Evolutionary conservation across 2,113 vertebrate species (phyloP), one percentile per base, ranked within the genome.

Genomic region (Mastomys coucha): DNA sequence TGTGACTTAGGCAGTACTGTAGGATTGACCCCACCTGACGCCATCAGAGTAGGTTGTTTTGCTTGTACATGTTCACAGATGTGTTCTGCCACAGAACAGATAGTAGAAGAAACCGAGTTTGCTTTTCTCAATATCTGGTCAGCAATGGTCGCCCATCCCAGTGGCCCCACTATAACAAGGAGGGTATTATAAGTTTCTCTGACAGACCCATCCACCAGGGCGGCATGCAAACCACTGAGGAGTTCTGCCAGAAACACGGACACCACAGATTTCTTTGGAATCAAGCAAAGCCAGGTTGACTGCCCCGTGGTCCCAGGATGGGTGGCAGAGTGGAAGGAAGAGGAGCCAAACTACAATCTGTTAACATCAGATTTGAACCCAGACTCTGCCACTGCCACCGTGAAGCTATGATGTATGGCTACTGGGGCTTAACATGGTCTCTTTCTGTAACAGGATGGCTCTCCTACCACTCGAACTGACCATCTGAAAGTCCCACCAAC

Each of bases 281-380:
- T 88, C 51, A 28, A 9, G 53, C 63, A 39, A 84, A 77, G 63
- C 42, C 33, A 26, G 31, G 28, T 24, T 16, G 56, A 2, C 45
- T n/a, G 36, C 39, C 36, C 69, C 51, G 12, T 13, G 86, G 36
- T n/a, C 56, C 24, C 13, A 28, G 49, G 36, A 58, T 56, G 22
- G 51, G 36, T 9, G 24, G 33, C 31, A 73, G 60, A 39, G 16
- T 31, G 17, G 0, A 39, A 22, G 58, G 72, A 81, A 17, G 42
- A 42, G 31, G 81, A 3, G 11, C 6, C 81, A 31, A 3, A 22
- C 13, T 0, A 1, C 26, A 49, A n/a, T 51, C 65, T 76, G 70
- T 69, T 82, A 88, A 31, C 69, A n/a, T 84, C 10, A 56, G 65
- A 88, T 53, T 88, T 73, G 51, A 96, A 89, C 60, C 86, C 94